Conservation (phyloP, 2,888 invertebrate genomes). For the Heliconius hortense region DNA sequence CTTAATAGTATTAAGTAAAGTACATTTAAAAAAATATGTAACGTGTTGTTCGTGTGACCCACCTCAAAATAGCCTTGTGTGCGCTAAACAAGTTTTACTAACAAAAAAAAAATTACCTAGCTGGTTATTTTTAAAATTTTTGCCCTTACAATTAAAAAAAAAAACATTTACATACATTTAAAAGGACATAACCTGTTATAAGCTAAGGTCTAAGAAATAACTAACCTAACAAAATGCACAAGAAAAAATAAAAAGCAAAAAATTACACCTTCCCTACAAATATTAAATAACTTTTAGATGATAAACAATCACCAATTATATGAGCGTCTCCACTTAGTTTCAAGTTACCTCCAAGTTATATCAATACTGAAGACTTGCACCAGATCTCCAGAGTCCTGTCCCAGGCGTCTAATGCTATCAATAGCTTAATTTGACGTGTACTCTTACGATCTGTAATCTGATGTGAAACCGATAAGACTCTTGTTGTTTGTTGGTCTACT, state of each 20-base stretch:
- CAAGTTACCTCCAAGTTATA: constrained; percentile 42
- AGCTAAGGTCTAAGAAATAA: too few species aligned
- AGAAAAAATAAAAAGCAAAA: background rate
- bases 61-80: too few species aligned
- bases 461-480: constrained; percentile 25
- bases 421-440: constrained; percentile 44
- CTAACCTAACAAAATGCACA: background rate
- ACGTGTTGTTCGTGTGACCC: too few species aligned
- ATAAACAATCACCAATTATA: constrained; percentile 24
- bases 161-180: too few species aligned
- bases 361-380: constrained; percentile 42
- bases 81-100: too few species aligned
- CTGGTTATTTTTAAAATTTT: too few species aligned
- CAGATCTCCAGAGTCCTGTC: constrained; percentile 40
- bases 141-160: too few species aligned
- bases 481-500: constrained; percentile 34
- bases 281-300: background rate
- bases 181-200: too few species aligned
- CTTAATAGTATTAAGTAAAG: too few species aligned
- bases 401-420: constrained; percentile 42
- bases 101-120: too few species aligned
- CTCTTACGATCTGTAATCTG: constrained; percentile 23
- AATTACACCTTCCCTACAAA: background rate
- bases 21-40: too few species aligned
- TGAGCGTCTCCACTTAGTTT: constrained; percentile 27